phyloP scores from a whole-genome alignment of 2,888 invertebrate species.

The Junonia oenone region DNA sequence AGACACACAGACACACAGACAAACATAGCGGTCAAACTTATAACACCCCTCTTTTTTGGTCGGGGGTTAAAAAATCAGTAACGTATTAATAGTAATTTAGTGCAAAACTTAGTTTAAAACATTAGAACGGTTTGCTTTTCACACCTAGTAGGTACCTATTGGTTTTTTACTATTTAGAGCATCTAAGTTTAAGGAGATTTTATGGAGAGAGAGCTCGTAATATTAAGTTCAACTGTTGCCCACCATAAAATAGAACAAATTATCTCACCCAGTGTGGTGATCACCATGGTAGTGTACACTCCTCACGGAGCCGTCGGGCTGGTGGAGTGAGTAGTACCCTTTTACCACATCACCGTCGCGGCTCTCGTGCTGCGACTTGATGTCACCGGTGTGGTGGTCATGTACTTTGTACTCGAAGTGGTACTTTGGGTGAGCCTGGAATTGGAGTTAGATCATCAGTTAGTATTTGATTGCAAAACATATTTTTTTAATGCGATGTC shows the following conservation, averaged over 20 bases:
- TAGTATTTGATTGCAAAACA: background rate
- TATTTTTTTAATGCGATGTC: background rate
- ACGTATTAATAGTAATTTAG: no score
- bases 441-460: background rate
- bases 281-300: constrained; percentile 40
- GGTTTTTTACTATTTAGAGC: no score
- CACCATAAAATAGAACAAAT: no score
- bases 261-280: constrained; percentile 45
- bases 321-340: constrained; percentile 39
- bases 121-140: no score
- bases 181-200: no score
- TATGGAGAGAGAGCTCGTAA: no score
- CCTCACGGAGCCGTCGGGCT: constrained; percentile 40
- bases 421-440: constrained; percentile 47
- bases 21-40: no score
- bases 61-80: no score
- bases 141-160: no score
- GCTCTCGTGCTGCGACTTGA: constrained; percentile 42
- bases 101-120: no score
- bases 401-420: constrained; percentile 47
- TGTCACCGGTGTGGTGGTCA: constrained; percentile 43
- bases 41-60: no score
- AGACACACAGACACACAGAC: no score
- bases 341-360: constrained; percentile 43
- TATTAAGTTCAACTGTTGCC: background rate